Evolutionary conservation across 2,113 vertebrate species (phyloP).

Genomic region (Barnardius zonarius): DNA sequence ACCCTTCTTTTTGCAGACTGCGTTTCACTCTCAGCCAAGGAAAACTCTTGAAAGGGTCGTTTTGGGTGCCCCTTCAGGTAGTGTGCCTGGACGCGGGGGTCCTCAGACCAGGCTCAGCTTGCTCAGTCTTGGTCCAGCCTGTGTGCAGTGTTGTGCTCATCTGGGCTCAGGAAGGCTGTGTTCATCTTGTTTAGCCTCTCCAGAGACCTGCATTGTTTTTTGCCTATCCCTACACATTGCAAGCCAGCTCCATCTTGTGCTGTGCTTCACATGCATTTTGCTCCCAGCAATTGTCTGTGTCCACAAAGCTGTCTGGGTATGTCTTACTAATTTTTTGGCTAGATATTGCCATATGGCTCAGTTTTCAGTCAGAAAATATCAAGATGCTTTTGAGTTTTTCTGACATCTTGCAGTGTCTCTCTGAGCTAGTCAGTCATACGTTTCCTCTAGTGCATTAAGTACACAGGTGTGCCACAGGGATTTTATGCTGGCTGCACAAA

Average conservation of each 20-base stretch:
- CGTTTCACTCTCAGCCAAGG: neutral
- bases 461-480: neutral
- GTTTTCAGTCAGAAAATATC: neutral
- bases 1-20: neutral
- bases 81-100: fast-evolving
- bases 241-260: neutral
- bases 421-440: neutral
- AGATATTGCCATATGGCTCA: neutral
- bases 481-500: neutral
- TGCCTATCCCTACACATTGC: neutral
- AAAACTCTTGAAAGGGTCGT: neutral
- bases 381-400: neutral
- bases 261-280: neutral
- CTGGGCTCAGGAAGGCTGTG: fast-evolving
- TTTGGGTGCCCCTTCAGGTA: neutral
- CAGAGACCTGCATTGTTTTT: neutral
- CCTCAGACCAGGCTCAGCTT: neutral
- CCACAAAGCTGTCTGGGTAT: neutral
- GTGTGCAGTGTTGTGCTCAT: fast-evolving
- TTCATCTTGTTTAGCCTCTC: neutral
- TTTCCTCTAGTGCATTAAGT: neutral
- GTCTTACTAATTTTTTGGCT: fast-evolving
- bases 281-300: neutral
- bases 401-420: fast-evolving
- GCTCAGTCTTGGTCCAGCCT: too few species aligned